Evolutionary conservation across 2,113 vertebrate species (phyloP).

Genomic region (Cyanistes caeruleus): DNA sequence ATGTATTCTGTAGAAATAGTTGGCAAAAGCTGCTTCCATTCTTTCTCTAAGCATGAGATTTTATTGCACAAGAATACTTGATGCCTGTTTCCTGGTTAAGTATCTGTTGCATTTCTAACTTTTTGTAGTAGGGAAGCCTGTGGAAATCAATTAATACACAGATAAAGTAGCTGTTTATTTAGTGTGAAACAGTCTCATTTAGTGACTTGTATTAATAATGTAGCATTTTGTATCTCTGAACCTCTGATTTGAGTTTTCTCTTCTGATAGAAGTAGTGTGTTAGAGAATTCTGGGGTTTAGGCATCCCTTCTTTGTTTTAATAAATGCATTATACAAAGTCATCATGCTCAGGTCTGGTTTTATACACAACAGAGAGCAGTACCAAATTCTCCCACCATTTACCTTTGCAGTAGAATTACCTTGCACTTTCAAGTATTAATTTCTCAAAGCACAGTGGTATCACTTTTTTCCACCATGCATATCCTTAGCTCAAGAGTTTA

Average conservation of each 20-base stretch:
- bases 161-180: neutral
- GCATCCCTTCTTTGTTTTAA: neutral
- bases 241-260: neutral
- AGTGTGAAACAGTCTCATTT: neutral
- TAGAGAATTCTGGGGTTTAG: neutral
- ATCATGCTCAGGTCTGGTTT: neutral
- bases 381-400: neutral
- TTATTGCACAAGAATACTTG: neutral
- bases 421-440: neutral
- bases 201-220: neutral
- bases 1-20: neutral
- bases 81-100: neutral
- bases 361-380: neutral
- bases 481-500: neutral
- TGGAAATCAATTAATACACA: neutral
- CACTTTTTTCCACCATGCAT: neutral
- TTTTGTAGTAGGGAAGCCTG: neutral
- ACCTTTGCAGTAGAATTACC: neutral
- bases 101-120: neutral
- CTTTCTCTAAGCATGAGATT: neutral
- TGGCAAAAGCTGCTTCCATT: neutral
- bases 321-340: neutral
- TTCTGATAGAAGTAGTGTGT: neutral
- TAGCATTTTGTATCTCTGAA: neutral
- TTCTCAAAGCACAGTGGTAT: neutral